Conservation (phyloP, 2,113 vertebrate species). For the Ardeotis arabs region DNA sequence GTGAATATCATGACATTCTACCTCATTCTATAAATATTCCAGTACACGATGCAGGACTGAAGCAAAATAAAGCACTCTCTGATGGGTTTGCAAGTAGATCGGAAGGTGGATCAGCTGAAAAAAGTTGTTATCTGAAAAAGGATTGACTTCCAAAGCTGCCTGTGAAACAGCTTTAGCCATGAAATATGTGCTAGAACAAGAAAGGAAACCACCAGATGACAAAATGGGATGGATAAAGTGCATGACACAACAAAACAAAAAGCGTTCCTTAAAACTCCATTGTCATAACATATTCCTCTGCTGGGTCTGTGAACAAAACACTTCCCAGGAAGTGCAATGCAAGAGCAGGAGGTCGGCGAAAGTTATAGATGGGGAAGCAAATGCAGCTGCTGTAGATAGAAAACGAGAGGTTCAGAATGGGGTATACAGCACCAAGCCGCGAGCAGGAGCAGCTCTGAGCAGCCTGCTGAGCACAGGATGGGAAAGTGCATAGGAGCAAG, state of each 20-base stretch:
- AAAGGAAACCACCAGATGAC: constrained; percentile 41
- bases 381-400: constrained; percentile 11
- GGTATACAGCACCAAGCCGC: not conserved
- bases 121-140: constrained; percentile 40
- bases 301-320: constrained; percentile 31
- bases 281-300: constrained; percentile 45
- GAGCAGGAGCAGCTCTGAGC: not conserved
- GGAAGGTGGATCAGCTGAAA: constrained; percentile 27
- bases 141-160: constrained; percentile 29
- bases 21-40: constrained; percentile 10
- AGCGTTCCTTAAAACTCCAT: constrained; percentile 46
- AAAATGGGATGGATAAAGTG: constrained; percentile 50
- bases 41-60: not conserved
- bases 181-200: constrained; percentile 41
- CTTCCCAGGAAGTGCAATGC: constrained; percentile 49
- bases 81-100: not conserved
- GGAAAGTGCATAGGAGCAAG: not conserved
- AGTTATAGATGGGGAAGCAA: constrained; percentile 2
- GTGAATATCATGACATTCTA: not conserved
- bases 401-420: constrained; percentile 9
- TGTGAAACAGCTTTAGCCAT: constrained; percentile 36
- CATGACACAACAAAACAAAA: constrained; percentile 46
- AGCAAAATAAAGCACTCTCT: not conserved
- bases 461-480: accelerated
- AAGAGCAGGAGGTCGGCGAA: constrained; percentile 2